A percentile compares a stretch with the other conserved stretches of the same genome.
Evolutionary conservation across 2,113 vertebrate species (phyloP).

Genomic region (Collichthys lucidus): DNA sequence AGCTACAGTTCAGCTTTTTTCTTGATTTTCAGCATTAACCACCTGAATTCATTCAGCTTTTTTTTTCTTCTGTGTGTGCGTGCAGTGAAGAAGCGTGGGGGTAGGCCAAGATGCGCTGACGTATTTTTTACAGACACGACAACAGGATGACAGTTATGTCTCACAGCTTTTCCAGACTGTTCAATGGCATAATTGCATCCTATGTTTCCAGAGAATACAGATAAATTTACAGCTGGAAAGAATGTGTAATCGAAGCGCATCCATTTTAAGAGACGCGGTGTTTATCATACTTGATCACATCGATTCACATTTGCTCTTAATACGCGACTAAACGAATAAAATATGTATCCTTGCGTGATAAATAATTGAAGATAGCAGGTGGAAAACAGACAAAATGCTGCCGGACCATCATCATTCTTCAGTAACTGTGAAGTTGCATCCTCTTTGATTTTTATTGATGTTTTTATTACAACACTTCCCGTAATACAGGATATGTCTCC

Average conservation of each 20-base stretch:
- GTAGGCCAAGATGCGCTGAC: constrained; percentile 9
- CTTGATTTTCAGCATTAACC: neutral
- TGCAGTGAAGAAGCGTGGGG: neutral
- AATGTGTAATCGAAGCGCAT: neutral
- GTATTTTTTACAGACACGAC: constrained; percentile 43
- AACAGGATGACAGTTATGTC: constrained; percentile 29
- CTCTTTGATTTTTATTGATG: neutral
- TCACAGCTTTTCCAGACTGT: constrained; percentile 22
- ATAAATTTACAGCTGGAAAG: constrained; percentile 6
- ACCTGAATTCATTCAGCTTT: constrained; percentile 3
- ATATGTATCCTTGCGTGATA: neutral
- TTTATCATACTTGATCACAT: neutral
- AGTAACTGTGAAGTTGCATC: neutral
- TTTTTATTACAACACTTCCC: constrained; percentile 6
- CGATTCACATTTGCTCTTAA: neutral
- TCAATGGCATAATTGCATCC: constrained; percentile 24
- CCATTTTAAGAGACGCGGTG: neutral
- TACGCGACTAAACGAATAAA: neutral
- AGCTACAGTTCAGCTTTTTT: neutral
- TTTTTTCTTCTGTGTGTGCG: neutral
- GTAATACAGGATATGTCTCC: neutral
- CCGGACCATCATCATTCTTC: neutral
- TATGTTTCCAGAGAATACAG: constrained; percentile 21
- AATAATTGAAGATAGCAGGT: neutral
- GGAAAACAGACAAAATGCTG: neutral